Evolutionary conservation across 1,140 invertebrate species (phyloP).

Genomic region (Danaus plexippus): DNA sequence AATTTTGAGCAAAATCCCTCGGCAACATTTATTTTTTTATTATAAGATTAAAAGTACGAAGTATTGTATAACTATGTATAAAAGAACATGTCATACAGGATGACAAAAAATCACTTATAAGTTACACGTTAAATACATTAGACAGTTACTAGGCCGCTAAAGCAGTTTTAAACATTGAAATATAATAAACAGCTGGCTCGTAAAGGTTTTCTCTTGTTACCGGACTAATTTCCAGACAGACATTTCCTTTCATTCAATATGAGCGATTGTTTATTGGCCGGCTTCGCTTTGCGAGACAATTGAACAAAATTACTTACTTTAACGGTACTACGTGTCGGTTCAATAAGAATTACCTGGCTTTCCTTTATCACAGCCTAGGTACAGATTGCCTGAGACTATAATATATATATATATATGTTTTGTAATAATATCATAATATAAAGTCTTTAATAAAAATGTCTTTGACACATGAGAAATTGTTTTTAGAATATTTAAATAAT

Average conservation of each 20-base stretch:
- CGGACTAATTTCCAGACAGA: conserved; percentile 63
- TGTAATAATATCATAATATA: no score
- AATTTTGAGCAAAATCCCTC: no score
- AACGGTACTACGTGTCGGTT: conserved; percentile 48
- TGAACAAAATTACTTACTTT: conserved; percentile 60
- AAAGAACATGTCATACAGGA: no score
- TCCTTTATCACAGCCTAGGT: conserved; percentile 15
- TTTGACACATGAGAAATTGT: no score
- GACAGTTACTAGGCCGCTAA: conserved; percentile 29
- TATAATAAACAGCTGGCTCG: conserved; percentile 56
- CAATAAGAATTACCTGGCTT: conserved; percentile 20
- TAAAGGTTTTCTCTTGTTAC: conserved; percentile 68
- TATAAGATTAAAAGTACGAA: no score
- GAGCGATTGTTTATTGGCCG: conserved; percentile 64
- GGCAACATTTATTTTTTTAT: no score
- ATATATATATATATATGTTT: no score
- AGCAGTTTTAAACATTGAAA: conserved; percentile 54
- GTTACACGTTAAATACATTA: conserved; percentile 56
- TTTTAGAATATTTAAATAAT: no score
- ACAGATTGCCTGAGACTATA: background rate
- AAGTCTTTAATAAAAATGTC: no score
- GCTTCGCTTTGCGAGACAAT: conserved; percentile 55
- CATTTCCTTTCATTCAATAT: conserved; percentile 71
- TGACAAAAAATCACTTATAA: conserved; percentile 2
- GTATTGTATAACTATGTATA: no score